Evolutionary conservation across 2,113 vertebrate genomes (phyloP).

Genomic region (Megalops atlanticus): DNA sequence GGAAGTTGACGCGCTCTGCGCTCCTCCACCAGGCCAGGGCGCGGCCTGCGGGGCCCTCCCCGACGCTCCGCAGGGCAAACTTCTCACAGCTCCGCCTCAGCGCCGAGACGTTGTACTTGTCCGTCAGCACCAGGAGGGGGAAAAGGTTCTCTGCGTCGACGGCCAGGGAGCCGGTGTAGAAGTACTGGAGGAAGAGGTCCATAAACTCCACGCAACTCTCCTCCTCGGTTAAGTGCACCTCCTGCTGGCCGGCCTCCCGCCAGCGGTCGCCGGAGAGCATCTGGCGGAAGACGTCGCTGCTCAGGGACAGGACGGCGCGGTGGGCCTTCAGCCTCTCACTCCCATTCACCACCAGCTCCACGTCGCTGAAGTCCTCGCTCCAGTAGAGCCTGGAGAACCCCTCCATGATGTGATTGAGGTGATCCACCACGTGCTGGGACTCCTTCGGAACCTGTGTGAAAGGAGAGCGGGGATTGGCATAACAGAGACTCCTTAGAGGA

Average conservation of each 20-base stretch:
- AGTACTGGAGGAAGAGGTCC: conserved; percentile 24
- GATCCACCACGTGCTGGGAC: background rate
- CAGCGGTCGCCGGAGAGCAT: conserved; percentile 11
- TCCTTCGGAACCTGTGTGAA: background rate
- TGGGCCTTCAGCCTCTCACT: conserved; percentile 6
- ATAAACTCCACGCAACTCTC: background rate
- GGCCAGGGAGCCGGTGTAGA: conserved; percentile 19
- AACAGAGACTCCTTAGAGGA: too few species aligned
- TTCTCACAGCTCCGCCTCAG: conserved; percentile 14
- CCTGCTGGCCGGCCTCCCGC: background rate
- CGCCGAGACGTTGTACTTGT: conserved; percentile 10
- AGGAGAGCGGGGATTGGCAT: background rate
- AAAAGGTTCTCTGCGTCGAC: conserved; percentile 7
- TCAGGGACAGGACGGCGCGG: conserved; percentile 10
- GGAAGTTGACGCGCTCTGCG: background rate
- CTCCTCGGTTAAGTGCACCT: background rate
- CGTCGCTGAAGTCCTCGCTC: conserved; percentile 17
- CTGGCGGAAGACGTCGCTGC: conserved; percentile 20
- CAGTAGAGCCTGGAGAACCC: conserved; percentile 1
- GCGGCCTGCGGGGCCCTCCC: background rate
- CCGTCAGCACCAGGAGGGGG: conserved; percentile 7
- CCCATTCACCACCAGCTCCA: conserved; percentile 16
- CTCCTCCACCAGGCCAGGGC: conserved; percentile 15
- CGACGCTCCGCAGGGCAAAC: conserved; percentile 4
- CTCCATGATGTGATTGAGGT: background rate